Evolutionary conservation across 2,888 invertebrate species (phyloP).

Genomic region (Phalera bucephala): DNA sequence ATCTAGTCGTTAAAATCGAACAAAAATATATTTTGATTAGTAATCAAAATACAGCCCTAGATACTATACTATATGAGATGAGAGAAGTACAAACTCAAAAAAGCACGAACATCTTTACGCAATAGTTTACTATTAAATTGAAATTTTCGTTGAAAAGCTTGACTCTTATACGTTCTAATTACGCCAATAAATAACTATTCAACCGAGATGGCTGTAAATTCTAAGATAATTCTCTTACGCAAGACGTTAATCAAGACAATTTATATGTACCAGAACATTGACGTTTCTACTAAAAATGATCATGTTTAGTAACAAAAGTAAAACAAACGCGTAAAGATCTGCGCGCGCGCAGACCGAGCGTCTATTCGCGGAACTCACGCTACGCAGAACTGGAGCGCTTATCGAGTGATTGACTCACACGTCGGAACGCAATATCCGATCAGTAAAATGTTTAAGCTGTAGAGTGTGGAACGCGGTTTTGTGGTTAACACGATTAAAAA

Average conservation of each 20-base stretch:
- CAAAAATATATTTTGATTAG: too few relatives aligned
- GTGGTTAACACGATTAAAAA: constrained; percentile 1
- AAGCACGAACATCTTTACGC: too few relatives aligned
- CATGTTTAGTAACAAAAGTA: constrained; percentile 14
- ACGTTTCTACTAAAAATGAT: background rate
- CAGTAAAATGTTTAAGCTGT: constrained; percentile 32
- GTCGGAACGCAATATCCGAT: constrained; percentile 51
- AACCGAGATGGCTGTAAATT: too few relatives aligned
- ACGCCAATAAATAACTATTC: too few relatives aligned
- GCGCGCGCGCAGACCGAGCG: constrained; percentile 26
- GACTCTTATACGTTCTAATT: too few relatives aligned
- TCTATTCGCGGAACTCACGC: constrained; percentile 50
- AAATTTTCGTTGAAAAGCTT: too few relatives aligned
- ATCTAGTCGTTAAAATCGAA: too few relatives aligned
- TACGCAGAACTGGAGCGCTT: constrained; percentile 49
- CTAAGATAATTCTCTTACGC: background rate
- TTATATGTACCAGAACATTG: background rate
- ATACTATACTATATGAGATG: too few relatives aligned
- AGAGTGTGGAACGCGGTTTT: constrained; percentile 9
- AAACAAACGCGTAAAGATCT: constrained; percentile 22
- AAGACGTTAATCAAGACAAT: background rate
- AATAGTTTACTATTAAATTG: too few relatives aligned
- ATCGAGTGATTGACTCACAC: constrained; percentile 62
- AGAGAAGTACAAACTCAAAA: too few relatives aligned
- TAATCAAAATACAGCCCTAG: too few relatives aligned